Conservation (phyloP, 2,113 vertebrate genomes). For the Colius striatus region DNA sequence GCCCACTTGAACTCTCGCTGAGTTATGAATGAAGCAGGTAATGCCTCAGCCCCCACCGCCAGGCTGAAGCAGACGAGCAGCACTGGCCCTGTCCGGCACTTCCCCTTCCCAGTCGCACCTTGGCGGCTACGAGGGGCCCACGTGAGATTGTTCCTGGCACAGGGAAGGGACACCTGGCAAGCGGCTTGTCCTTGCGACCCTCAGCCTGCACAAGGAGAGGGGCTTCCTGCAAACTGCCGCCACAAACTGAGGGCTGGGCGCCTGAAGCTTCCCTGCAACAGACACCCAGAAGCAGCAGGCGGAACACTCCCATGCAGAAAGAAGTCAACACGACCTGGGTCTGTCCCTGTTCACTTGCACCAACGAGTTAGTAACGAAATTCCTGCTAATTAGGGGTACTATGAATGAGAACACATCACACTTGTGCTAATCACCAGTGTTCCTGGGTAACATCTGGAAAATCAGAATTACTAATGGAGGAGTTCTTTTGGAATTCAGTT, state of each 20-base stretch:
- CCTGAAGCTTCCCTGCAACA: background rate
- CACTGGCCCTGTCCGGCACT: rapidly evolving
- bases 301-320: rapidly evolving
- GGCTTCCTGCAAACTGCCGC: background rate
- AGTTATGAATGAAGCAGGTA: constrained; percentile 37
- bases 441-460: constrained; percentile 46
- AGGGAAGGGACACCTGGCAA: background rate
- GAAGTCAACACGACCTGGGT: rapidly evolving
- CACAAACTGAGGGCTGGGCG: background rate
- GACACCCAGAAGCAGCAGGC: rapidly evolving
- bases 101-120: rapidly evolving
- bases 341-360: background rate
- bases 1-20: constrained; percentile 15
- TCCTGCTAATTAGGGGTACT: constrained; percentile 32
- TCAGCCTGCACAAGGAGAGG: background rate
- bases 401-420: constrained; percentile 29
- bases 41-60: background rate
- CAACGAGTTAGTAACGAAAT: constrained; percentile 16
- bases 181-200: background rate
- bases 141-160: too few relatives aligned
- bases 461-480: constrained; percentile 58
- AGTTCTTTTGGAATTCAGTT: constrained; percentile 50
- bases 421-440: constrained; percentile 21
- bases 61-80: background rate
- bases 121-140: rapidly evolving